Conservation (phyloP, 1,140 invertebrate genomes). For the Campodea augens region DNA sequence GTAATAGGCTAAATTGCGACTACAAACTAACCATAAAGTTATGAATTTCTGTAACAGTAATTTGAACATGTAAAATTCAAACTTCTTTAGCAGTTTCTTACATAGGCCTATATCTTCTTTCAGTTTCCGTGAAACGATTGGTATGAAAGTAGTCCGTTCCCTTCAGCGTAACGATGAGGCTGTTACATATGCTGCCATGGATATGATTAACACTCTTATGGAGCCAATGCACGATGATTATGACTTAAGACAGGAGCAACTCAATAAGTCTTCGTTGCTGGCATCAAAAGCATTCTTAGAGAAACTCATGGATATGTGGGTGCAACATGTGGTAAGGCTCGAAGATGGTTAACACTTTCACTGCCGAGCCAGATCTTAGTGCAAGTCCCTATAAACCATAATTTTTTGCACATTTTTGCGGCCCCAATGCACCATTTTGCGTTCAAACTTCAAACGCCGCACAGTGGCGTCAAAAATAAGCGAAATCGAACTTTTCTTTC, state of each 20-base stretch:
- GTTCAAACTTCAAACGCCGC: too few species aligned
- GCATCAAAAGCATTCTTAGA: conserved; percentile 85
- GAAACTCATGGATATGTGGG: conserved; percentile 84
- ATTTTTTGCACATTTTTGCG: not conserved
- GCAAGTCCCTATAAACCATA: not conserved
- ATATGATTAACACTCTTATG: conserved; percentile 94
- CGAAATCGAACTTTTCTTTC: too few species aligned
- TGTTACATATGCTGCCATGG: conserved; percentile 86
- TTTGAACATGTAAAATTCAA: too few species aligned
- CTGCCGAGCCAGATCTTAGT: too few species aligned
- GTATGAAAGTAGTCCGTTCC: conserved; percentile 75
- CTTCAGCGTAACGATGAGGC: conserved; percentile 71
- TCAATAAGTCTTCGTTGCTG: conserved; percentile 90
- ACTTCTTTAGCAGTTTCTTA: too few species aligned
- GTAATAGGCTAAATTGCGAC: too few species aligned
- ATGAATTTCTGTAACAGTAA: too few species aligned
- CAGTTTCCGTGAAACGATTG: conserved; percentile 86
- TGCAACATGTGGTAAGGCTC: conserved; percentile 68
- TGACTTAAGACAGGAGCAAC: conserved; percentile 81
- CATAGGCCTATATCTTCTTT: conserved; percentile 11
- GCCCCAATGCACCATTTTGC: not conserved
- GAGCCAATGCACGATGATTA: conserved; percentile 98
- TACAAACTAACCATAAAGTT: too few species aligned
- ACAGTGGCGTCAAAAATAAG: too few species aligned
- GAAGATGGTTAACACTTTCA: too few species aligned